phyloP scores from a whole-genome alignment of 2,113 vertebrate genomes.

The Xerus inauris region DNA sequence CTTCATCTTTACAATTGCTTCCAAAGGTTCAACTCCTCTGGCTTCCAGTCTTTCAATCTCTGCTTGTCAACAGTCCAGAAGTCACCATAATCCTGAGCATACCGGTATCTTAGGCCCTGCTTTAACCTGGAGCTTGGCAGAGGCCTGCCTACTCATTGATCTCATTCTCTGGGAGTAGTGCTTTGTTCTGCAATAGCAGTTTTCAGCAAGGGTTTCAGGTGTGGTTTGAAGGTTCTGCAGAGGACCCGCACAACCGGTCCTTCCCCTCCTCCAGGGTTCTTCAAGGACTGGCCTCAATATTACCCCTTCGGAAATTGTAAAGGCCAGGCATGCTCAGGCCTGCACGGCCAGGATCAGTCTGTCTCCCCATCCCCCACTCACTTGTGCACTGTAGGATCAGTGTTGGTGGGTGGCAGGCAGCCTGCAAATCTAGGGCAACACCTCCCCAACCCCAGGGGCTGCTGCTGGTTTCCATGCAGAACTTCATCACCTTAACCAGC shows the following conservation, averaged over 20 bases:
- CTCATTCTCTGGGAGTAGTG: slow-evolving; percentile 89
- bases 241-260: background rate
- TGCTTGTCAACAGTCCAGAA: slow-evolving; percentile 93
- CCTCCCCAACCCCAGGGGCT: no score
- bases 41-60: slow-evolving; percentile 93
- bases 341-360: no score
- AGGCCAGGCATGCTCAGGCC: no score
- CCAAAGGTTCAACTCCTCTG: slow-evolving; percentile 93
- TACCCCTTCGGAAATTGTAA: no score
- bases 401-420: background rate
- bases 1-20: slow-evolving; percentile 92
- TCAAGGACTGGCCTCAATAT: background rate
- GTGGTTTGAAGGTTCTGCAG: slow-evolving; percentile 88
- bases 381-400: no score
- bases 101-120: slow-evolving; percentile 88
- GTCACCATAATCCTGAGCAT: slow-evolving; percentile 90
- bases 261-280: background rate
- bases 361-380: no score
- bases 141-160: slow-evolving; percentile 88
- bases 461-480: background rate
- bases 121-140: slow-evolving; percentile 92
- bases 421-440: background rate
- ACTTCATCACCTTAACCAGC: background rate
- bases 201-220: slow-evolving; percentile 89
- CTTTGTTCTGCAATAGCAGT: slow-evolving; percentile 90